Conservation (phyloP, 2,113 vertebrate species). For the Coptodon rendalli region DNA sequence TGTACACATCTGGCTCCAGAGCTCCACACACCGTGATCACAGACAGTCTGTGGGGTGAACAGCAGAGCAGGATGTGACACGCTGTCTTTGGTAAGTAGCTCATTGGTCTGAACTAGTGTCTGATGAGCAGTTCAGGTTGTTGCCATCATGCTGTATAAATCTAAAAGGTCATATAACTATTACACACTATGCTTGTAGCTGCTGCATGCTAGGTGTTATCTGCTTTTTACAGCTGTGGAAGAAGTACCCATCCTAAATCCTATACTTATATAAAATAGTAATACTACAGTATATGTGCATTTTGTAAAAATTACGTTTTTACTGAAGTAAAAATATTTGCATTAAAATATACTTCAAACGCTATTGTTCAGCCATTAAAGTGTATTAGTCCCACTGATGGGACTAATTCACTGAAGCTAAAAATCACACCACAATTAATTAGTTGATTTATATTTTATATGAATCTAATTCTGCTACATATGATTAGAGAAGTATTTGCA, state of each 20-base stretch:
- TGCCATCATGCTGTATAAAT: not conserved
- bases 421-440: not conserved
- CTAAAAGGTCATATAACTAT: not conserved
- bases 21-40: not conserved
- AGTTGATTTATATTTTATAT: not conserved
- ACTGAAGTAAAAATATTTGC: not conserved
- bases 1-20: not conserved
- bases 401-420: not conserved
- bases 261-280: not conserved
- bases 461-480: not conserved
- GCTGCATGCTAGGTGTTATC: not conserved
- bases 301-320: not conserved
- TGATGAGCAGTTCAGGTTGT: not conserved
- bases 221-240: not conserved
- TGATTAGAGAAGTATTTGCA: not conserved
- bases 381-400: not conserved
- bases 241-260: not conserved
- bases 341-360: not conserved
- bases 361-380: not conserved
- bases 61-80: not conserved
- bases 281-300: rapidly evolving
- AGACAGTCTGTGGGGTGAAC: not conserved
- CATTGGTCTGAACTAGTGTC: not conserved
- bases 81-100: not conserved
- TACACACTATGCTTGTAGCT: not conserved